Evolutionary conservation across 2,888 invertebrate species (phyloP).

Genomic region (Rhagophthalmus giganteus): DNA sequence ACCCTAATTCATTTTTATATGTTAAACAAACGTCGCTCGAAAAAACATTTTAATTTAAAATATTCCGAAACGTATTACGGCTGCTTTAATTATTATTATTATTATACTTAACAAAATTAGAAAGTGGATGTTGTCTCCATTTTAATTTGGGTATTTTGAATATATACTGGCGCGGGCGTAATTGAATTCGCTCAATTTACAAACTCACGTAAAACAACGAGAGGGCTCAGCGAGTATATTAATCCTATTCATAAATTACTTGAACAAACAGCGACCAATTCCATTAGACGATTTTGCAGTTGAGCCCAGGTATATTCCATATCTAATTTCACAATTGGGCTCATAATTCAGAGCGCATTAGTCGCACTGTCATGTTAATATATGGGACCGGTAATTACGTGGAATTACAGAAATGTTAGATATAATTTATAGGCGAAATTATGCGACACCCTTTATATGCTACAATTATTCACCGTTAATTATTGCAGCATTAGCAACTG

Average conservation of each 20-base stretch:
- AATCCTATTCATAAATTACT: slow-evolving; percentile 53
- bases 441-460: slow-evolving; percentile 35
- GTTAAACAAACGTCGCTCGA: too few species aligned
- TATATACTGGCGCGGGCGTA: slow-evolving; percentile 6
- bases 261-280: slow-evolving; percentile 43
- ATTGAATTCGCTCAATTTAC: slow-evolving; percentile 21
- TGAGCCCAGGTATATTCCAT: slow-evolving; percentile 45
- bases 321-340: slow-evolving; percentile 55
- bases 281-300: slow-evolving; percentile 31
- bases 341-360: slow-evolving; percentile 50
- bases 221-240: slow-evolving; percentile 42
- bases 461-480: slow-evolving; percentile 30
- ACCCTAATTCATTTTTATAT: too few species aligned
- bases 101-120: background rate
- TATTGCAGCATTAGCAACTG: slow-evolving; percentile 26
- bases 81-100: too few species aligned
- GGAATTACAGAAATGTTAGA: slow-evolving; percentile 41
- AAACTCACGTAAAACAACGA: slow-evolving; percentile 23
- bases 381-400: slow-evolving; percentile 38
- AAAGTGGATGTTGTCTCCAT: background rate
- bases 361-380: slow-evolving; percentile 38
- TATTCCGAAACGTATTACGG: too few species aligned
- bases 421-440: slow-evolving; percentile 51
- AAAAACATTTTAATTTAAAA: too few species aligned
- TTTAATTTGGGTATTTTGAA: background rate